Base-by-base conservation (phyloP, 2,797 vertebrate genomes). In the Agapornis canus region DNA sequence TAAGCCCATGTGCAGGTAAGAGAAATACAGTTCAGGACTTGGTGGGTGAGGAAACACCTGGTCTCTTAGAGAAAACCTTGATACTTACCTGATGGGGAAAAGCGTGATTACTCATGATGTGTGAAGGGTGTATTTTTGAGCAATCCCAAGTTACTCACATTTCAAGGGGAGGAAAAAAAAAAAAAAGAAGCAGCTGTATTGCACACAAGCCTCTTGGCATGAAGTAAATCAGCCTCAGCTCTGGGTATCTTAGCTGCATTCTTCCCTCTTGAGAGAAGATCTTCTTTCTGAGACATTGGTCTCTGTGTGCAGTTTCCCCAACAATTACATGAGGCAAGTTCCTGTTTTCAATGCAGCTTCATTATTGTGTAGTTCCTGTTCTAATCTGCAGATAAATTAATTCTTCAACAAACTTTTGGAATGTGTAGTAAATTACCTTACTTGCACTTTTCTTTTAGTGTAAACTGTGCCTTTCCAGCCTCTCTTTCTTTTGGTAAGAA, bases 1-100 rank as follows among this genome's bases (percentile, higher is more conserved):
- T 98, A 25, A 99, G 99, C 96, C 98, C 94, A 6, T 99, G 99
- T 91, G 99, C 99, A 98, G 99, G 99, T 99, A 83, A 98, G 98
- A 29, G 5, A 14, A 35, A 25, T 11, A 22, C 1, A 13, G 18
- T 68, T 71, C 37, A 82, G 64, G 42, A 22, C 18, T 8, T 72
- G 31, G 8, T 54, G 60, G 40, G 47, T 7, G 19, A 63, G 52
- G 63, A 65, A 81, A 71, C 7, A 20, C 11, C 15, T 42, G 18
- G 45, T 77, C 40, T 72, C 42, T 71, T 54, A 35, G 31, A 70
- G 37, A 68, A 89, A 51, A 17, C 15, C 78, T 61, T 75, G 17
- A 81, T 49, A 37, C 5, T 73, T 56, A 13, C 0, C 35, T 65
- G 48, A 40, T 45, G 31, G 29, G 23, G 6, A 29, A 37, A 82